A percentile compares a stretch with the other conserved stretches of the same genome.
Evolutionary conservation across 2,113 vertebrate genomes (phyloP).

Genomic region (Colossoma macropomum): DNA sequence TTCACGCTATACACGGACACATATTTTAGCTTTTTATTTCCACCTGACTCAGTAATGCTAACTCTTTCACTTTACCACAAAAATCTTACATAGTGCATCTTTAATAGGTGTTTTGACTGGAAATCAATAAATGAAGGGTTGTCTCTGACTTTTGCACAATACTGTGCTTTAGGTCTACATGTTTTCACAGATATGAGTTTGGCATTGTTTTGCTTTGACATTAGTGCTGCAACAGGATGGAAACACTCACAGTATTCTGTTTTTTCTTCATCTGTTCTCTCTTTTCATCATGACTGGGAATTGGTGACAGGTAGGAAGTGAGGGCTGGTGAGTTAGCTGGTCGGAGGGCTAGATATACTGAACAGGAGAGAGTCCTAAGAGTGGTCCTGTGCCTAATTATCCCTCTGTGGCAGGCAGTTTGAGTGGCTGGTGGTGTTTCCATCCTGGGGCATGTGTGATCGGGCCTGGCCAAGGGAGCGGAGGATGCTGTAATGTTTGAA

Average conservation of each 20-base stretch:
- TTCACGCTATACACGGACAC: too few species aligned
- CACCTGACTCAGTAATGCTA: too few species aligned
- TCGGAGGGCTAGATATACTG: constrained; percentile 6
- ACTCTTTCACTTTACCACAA: too few species aligned
- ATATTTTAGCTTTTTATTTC: too few species aligned
- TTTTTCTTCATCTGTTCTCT: constrained; percentile 25
- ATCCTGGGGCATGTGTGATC: constrained; percentile 79
- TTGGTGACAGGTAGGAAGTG: constrained; percentile 32
- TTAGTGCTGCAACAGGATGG: constrained; percentile 27
- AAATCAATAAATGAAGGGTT: too few species aligned
- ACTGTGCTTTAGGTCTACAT: constrained; percentile 17
- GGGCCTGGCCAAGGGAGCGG: constrained; percentile 84
- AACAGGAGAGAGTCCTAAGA: constrained; percentile 29
- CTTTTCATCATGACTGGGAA: constrained; percentile 26
- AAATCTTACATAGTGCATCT: too few species aligned
- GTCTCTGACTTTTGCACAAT: too few species aligned
- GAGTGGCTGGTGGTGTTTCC: constrained; percentile 80
- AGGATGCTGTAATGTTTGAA: constrained; percentile 72
- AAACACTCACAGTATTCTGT: constrained; percentile 24
- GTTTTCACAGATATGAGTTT: constrained; percentile 32
- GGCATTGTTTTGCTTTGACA: constrained; percentile 18
- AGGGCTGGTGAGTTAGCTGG: constrained; percentile 20
- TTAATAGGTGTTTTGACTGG: too few species aligned
- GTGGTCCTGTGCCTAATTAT: constrained; percentile 80
- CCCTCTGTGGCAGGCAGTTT: constrained; percentile 75